Base-by-base conservation (phyloP, 1,140 invertebrate species). In the Trichogramma pretiosum region DNA sequence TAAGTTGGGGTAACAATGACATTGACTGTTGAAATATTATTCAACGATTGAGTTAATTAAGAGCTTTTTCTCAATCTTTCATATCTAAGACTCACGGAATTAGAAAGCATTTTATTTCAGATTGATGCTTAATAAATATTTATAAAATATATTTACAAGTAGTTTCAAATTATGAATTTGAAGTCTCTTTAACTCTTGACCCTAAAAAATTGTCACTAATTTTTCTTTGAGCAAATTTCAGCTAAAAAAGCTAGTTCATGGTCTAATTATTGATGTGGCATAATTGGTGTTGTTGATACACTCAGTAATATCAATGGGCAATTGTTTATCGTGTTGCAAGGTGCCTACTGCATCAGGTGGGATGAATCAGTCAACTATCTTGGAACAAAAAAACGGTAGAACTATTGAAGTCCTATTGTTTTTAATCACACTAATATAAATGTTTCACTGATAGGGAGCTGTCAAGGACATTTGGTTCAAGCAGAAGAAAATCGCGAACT, bases 271-370 rank as follows among this genome's bases (percentile, higher is more conserved):
- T 62, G 62, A 72, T 70, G 69, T 60, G 56, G 58, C 50, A 56
- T 61, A 68, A 59, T 67, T 38, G 35, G 58, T 53, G 61, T 59
- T 63, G 48, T 58, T 61, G 57, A 59, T 61, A 63, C 62, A 59
- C 56, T 68, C 57, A 62, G 58, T 60, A 68, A 73, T 71, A 82
- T 81, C 76, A 84, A 84, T 85, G 82, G 82, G 82, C 81, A 82
- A 84, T 75, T 84, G 82, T 74, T 76, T 81, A 62, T 82, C 81
- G 63, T 85, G 83, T 71, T 83, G 82, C 65, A 80, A 81, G 76
- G 76, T 78, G 73, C 78, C 80, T 72, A 74, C 74, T 72, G 69
- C 73, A 72, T 77, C 74, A 68, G 68, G 67, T 64, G 74, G 66
- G 62, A 72, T 64, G 61, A 74, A 72, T 63, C 73, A 66, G 56